Conservation (phyloP, 2,888 invertebrate species). For the Cryptus viduatorius region DNA sequence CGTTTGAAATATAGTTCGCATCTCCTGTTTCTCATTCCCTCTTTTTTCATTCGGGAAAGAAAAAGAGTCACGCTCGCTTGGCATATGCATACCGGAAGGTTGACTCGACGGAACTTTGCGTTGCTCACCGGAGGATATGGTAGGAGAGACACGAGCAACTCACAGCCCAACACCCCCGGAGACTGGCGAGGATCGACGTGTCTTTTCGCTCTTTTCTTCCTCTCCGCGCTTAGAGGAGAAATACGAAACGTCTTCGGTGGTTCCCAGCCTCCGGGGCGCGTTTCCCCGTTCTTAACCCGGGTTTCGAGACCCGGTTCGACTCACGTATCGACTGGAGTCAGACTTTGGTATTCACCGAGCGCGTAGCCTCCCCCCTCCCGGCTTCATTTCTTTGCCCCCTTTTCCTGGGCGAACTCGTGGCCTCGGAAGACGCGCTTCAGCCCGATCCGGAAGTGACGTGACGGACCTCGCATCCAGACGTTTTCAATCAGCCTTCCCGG, state of each 20-base stretch:
- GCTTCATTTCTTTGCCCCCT: conserved; percentile 21
- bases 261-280: not conserved
- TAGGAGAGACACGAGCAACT: conserved; percentile 17
- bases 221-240: conserved; percentile 43
- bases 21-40: conserved; percentile 53
- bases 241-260: conserved; percentile 66
- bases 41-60: not conserved
- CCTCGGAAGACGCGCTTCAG: conserved; percentile 56
- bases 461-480: conserved; percentile 70
- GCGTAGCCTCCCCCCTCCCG: conserved; percentile 35
- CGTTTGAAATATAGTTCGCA: conserved; percentile 64
- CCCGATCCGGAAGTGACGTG: conserved; percentile 71
- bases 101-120: conserved; percentile 64
- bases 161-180: conserved; percentile 53
- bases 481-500: conserved; percentile 68
- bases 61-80: conserved; percentile 43
- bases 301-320: conserved; percentile 13
- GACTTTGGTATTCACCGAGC: conserved; percentile 69
- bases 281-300: not conserved
- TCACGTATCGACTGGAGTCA: conserved; percentile 67
- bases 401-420: conserved; percentile 62
- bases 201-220: conserved; percentile 47
- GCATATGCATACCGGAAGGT: conserved; percentile 56
- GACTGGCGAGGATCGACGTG: conserved; percentile 63
- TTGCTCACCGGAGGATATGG: conserved; percentile 42